A percentile compares a stretch with the other conserved stretches of the same genome.
Conservation (phyloP, 2,113 vertebrate species). For the Lepus americanus region DNA sequence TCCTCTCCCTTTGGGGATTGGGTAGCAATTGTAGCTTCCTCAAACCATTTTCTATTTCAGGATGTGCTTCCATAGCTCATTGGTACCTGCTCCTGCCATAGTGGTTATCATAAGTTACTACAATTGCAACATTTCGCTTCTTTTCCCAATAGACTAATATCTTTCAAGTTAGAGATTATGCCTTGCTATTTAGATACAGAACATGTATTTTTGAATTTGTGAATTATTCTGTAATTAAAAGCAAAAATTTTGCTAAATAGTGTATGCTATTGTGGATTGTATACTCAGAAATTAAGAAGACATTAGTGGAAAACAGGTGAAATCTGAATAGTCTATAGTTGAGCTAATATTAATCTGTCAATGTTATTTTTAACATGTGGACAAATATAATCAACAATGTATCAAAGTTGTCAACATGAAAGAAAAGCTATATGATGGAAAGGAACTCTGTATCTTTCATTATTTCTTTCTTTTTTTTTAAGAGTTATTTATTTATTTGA, state of each 20-base stretch:
- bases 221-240: not conserved
- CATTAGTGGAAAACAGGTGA: not conserved
- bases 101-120: not conserved
- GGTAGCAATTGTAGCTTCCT: not conserved
- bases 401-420: not conserved
- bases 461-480: too few species aligned
- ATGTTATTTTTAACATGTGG: not conserved
- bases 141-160: not conserved
- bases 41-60: not conserved
- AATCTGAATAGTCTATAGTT: not conserved
- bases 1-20: not conserved
- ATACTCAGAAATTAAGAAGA: not conserved
- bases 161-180: not conserved
- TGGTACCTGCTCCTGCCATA: not conserved
- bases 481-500: too few species aligned
- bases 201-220: not conserved
- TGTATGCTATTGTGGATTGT: not conserved
- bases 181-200: not conserved
- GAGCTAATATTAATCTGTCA: not conserved
- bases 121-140: accelerated
- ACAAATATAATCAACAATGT: not conserved
- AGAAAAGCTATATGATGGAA: not conserved
- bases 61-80: not conserved
- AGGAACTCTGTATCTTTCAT: not conserved
- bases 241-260: not conserved